Evolutionary conservation across 2,113 vertebrate genomes (phyloP).

Genomic region (Coryphaenoides rupestris): DNA sequence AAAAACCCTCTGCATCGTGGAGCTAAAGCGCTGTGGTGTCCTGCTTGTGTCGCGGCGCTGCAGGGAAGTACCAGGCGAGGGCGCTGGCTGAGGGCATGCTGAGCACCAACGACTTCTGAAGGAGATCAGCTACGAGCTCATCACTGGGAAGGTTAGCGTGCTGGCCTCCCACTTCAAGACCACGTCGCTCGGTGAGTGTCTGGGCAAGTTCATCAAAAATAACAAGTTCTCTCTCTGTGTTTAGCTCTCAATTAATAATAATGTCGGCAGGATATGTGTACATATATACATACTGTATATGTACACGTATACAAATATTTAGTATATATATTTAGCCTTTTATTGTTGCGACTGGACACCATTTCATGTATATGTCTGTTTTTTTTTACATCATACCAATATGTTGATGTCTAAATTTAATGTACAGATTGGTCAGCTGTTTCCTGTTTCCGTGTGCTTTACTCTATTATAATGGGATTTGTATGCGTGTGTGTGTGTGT

Average conservation of each 20-base stretch:
- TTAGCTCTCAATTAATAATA: background rate
- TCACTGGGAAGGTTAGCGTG: constrained; percentile 95
- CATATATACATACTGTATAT: too few species aligned
- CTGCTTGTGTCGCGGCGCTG: background rate
- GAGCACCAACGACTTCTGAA: constrained; percentile 95
- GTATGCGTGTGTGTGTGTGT: too few species aligned
- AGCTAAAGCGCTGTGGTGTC: background rate
- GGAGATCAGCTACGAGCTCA: constrained; percentile 98
- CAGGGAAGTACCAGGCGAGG: constrained; percentile 93
- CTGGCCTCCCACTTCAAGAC: constrained; percentile 95
- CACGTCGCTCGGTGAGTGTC: constrained; percentile 89
- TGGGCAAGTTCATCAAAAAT: background rate
- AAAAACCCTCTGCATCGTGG: too few species aligned
- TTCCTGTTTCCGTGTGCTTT: background rate
- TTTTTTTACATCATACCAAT: too few species aligned
- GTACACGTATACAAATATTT: too few species aligned
- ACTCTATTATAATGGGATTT: background rate
- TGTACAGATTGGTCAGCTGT: too few species aligned
- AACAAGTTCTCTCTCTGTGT: background rate
- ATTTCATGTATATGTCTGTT: too few species aligned
- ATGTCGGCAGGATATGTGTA: too few species aligned
- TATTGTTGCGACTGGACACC: too few species aligned
- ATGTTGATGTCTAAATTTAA: too few species aligned
- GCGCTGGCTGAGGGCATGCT: constrained; percentile 96
- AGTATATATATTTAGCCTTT: too few species aligned